A percentile compares a stretch with the other conserved stretches of the same genome.
These are phyloP conservation scores for Apolygus lucorum DNA, from an alignment of 1,140 invertebrate genomes.

Conservation along the genomic window DNA sequence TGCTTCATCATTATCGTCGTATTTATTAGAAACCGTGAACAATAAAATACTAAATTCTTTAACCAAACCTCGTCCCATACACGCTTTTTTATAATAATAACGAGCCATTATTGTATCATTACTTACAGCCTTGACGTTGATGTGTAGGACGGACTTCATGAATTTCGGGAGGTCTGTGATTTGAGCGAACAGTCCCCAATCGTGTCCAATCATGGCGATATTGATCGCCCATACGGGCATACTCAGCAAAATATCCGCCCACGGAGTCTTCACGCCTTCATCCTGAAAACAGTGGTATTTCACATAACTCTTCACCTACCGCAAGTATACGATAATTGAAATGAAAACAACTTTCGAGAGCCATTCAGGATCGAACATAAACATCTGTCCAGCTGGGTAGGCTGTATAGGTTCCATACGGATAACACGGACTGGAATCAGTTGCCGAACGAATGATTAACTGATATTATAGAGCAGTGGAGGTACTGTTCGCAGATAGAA, in stretches of 20 bases:
- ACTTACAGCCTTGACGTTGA: slow-evolving; percentile 49
- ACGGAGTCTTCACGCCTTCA: not conserved
- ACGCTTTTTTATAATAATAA: too few relatives aligned
- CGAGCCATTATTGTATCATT: not conserved
- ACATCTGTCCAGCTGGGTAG: not conserved
- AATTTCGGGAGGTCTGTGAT: slow-evolving; percentile 60
- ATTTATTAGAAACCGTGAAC: not conserved
- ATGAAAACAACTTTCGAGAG: not conserved
- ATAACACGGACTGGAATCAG: not conserved
- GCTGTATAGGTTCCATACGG: not conserved
- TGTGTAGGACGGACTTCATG: slow-evolving; percentile 55
- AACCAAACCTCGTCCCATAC: too few relatives aligned
- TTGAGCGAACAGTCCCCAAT: slow-evolving; percentile 88
- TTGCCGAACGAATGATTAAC: too few relatives aligned
- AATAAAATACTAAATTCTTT: too few relatives aligned
- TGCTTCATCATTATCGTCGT: not conserved
- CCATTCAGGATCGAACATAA: not conserved
- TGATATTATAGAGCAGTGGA: too few relatives aligned
- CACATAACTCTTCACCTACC: not conserved
- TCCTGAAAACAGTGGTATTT: not conserved
- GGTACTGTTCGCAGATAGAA: too few relatives aligned
- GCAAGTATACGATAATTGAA: not conserved
- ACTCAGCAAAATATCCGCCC: slow-evolving; percentile 47
- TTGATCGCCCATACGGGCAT: slow-evolving; percentile 55
- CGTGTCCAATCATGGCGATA: slow-evolving; percentile 67